A percentile compares a stretch with the other conserved stretches of the same genome.
These are phyloP conservation scores for Ischnus inquisitorius DNA, from an alignment of 2,888 invertebrate genomes.

Conservation along the genomic window DNA sequence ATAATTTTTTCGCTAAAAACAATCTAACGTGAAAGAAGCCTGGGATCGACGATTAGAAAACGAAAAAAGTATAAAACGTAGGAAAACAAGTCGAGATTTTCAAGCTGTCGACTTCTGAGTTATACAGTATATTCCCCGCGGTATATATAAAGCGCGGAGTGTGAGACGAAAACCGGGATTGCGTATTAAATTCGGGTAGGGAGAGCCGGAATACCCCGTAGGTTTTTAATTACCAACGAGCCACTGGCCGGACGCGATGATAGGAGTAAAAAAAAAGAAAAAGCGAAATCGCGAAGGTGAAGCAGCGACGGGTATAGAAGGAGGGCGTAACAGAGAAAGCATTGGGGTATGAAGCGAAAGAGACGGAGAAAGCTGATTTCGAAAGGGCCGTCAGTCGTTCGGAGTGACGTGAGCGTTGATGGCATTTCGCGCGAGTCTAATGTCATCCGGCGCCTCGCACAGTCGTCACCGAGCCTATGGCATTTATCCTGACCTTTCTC, in stretches of 20 bases:
- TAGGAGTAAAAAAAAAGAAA: conserved; percentile 21
- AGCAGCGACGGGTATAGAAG: conserved; percentile 19
- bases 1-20: conserved; percentile 81
- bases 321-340: conserved; percentile 10
- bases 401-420: conserved; percentile 63
- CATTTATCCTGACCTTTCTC: conserved; percentile 82
- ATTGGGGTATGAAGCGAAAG: conserved; percentile 10
- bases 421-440: conserved; percentile 80
- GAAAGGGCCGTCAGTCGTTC: conserved; percentile 64
- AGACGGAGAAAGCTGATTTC: conserved; percentile 45
- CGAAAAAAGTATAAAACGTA: not conserved
- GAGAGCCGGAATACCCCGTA: conserved; percentile 32
- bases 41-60: not conserved
- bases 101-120: conserved; percentile 24
- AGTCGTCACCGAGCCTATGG: conserved; percentile 68
- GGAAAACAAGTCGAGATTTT: conserved; percentile 24
- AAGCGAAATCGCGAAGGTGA: conserved; percentile 36
- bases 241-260: conserved; percentile 39
- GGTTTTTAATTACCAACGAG: conserved; percentile 55
- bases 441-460: conserved; percentile 74
- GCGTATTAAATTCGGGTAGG: conserved; percentile 36
- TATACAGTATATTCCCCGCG: not conserved
- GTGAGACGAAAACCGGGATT: conserved; percentile 1
- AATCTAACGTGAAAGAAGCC: conserved; percentile 73
- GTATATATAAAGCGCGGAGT: conserved; percentile 14